Evolutionary conservation across 2,888 invertebrate species (phyloP).

Genomic region (Drosophila cognata): DNA sequence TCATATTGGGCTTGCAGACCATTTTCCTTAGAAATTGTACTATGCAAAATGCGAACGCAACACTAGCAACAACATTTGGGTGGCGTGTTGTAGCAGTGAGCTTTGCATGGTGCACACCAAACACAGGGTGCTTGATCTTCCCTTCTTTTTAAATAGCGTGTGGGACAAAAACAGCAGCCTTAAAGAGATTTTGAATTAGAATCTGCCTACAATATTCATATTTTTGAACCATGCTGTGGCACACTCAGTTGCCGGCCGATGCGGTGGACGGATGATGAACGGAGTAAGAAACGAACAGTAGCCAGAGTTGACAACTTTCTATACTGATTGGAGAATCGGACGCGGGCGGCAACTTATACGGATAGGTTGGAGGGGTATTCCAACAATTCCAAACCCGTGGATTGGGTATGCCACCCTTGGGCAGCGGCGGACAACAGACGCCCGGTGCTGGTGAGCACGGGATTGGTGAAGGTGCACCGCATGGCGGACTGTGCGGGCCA

Average conservation of each 20-base stretch:
- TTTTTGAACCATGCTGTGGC: background rate
- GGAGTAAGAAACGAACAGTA: background rate
- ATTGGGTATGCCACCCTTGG: conserved; percentile 81
- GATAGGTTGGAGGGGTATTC: conserved; percentile 85
- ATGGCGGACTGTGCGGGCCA: conserved; percentile 65
- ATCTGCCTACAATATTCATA: background rate
- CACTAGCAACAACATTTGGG: conserved; percentile 22
- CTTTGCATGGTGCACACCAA: conserved; percentile 41
- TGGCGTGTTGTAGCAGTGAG: conserved; percentile 65
- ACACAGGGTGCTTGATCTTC: conserved; percentile 44
- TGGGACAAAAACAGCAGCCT: conserved; percentile 1
- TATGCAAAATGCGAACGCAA: background rate
- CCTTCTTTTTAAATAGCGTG: conserved; percentile 57
- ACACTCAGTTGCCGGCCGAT: background rate
- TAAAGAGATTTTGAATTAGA: background rate
- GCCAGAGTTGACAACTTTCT: background rate
- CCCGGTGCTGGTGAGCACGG: conserved; percentile 79
- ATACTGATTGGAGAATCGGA: background rate
- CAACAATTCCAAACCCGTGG: conserved; percentile 83
- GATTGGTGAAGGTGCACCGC: conserved; percentile 77
- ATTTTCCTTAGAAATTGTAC: conserved; percentile 10
- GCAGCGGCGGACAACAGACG: conserved; percentile 77
- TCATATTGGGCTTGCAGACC: background rate
- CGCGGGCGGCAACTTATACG: conserved; percentile 75
- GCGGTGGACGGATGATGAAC: background rate